These are phyloP conservation scores for Salarias fasciatus DNA, from an alignment of 2,797 vertebrate species.

Conservation along the genomic window DNA sequence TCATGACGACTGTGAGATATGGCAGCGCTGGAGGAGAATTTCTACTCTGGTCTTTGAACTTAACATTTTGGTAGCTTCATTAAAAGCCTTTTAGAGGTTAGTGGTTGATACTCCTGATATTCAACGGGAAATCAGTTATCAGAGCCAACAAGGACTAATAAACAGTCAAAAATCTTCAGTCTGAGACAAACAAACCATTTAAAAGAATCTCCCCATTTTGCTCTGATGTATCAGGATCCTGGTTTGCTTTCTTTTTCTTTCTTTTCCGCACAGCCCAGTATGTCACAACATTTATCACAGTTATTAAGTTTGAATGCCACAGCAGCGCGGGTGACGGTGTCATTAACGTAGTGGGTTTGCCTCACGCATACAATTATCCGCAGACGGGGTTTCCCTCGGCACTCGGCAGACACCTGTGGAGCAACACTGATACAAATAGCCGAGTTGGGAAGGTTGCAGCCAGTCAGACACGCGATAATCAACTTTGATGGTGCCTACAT, in stretches of 20 bases:
- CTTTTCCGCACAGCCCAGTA: neutral
- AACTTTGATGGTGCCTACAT: constrained; percentile 24
- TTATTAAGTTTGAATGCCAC: constrained; percentile 13
- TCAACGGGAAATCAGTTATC: too few relatives aligned
- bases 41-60: too few relatives aligned
- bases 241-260: neutral
- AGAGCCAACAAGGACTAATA: too few relatives aligned
- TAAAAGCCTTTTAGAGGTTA: too few relatives aligned
- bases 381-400: constrained; percentile 4
- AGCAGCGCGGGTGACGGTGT: neutral
- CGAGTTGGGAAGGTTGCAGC: constrained; percentile 19
- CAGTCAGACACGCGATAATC: constrained; percentile 19
- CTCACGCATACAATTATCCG: neutral
- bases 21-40: too few relatives aligned
- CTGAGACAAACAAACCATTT: neutral
- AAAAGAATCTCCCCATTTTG: neutral
- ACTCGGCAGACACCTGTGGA: constrained; percentile 16
- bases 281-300: constrained; percentile 6
- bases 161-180: too few relatives aligned
- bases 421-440: constrained; percentile 3
- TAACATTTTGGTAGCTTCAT: too few relatives aligned
- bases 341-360: constrained; percentile 5
- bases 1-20: too few relatives aligned
- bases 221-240: neutral
- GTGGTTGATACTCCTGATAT: too few relatives aligned